Conservation (phyloP, 2,113 vertebrate genomes). For the Ammodramus savannarum region DNA sequence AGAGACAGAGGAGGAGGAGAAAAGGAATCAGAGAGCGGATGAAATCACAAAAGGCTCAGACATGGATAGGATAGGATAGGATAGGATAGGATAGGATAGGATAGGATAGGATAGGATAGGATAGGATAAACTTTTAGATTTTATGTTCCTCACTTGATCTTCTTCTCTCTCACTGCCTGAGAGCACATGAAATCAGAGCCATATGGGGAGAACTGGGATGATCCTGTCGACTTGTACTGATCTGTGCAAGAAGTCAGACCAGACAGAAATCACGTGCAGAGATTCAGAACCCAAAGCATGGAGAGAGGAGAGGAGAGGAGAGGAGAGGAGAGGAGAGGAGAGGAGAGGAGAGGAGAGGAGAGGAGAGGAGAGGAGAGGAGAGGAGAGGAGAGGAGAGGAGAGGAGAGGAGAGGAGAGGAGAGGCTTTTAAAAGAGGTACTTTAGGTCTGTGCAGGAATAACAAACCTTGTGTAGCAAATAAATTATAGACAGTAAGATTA, state of each 20-base stretch:
- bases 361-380: neutral
- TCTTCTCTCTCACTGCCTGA: neutral
- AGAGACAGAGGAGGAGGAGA: neutral
- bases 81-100: neutral
- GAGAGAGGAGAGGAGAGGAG: neutral
- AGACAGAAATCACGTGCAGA: neutral
- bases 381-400: neutral
- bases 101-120: neutral
- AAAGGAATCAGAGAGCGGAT: neutral
- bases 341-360: neutral
- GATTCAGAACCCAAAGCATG: neutral
- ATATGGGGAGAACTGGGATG: neutral
- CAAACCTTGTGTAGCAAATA: neutral
- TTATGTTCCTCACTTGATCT: neutral
- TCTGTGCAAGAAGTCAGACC: neutral
- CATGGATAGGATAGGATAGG: neutral
- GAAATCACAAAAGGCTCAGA: neutral
- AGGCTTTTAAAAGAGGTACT: neutral
- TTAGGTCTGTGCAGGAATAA: neutral
- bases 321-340: neutral
- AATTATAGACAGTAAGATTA: neutral
- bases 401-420: neutral
- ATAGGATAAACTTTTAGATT: neutral
- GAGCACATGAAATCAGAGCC: neutral
- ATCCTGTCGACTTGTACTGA: fast-evolving